Percentiles rank a stretch among this genome's conserved stretches.
phyloP scores from a whole-genome alignment of 2,888 invertebrate genomes.

The Polymixis lichenea region DNA sequence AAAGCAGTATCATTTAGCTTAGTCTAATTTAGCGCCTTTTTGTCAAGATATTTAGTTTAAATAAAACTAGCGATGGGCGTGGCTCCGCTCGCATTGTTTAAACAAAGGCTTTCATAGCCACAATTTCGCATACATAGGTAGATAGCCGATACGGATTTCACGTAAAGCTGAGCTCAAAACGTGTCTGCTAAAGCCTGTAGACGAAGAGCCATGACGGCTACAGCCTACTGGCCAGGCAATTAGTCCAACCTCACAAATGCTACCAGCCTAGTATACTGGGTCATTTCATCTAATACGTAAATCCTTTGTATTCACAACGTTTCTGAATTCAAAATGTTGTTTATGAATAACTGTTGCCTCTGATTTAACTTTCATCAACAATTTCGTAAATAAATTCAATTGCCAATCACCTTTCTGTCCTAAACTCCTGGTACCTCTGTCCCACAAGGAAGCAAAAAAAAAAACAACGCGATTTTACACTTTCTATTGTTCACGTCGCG shows the following conservation, averaged over 20 bases:
- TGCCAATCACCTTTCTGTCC: conserved; percentile 10
- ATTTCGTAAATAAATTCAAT: conserved; percentile 1
- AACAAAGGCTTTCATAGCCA: background rate
- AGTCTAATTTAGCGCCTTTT: background rate
- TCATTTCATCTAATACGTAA: background rate
- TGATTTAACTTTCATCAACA: background rate
- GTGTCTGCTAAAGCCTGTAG: conserved; percentile 19
- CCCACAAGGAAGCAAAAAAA: conserved; percentile 22
- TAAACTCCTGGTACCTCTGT: conserved; percentile 30
- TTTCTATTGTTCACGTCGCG: conserved; percentile 29
- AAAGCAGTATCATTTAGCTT: background rate
- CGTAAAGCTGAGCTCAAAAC: conserved; percentile 29
- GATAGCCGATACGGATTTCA: conserved; percentile 5
- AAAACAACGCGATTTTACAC: conserved; percentile 14
- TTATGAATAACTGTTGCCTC: background rate
- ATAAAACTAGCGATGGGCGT: background rate
- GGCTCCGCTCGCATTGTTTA: background rate
- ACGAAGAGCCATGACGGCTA: conserved; percentile 22
- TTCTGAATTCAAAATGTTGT: background rate
- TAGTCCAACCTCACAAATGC: conserved; percentile 19
- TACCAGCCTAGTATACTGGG: conserved; percentile 8
- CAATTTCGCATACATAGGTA: background rate
- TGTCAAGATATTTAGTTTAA: background rate
- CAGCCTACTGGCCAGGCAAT: conserved; percentile 20
- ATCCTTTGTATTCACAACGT: background rate